Evolutionary conservation across 2,113 vertebrate species (phyloP).

Genomic region (Callospermophilus lateralis): DNA sequence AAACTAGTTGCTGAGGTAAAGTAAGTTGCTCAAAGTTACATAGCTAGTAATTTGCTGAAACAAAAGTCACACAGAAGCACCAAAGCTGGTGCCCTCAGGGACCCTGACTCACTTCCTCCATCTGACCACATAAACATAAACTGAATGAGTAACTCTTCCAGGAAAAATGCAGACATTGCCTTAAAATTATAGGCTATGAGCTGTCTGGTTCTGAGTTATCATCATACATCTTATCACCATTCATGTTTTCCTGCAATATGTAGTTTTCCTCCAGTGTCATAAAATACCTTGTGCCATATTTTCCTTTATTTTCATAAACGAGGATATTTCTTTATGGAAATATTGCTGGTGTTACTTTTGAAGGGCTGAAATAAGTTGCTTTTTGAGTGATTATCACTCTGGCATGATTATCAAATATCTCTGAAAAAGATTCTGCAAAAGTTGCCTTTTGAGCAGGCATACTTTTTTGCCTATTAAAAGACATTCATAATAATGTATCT

Average conservation of each 20-base stretch:
- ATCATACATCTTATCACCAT: not conserved
- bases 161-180: not conserved
- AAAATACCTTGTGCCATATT: not conserved
- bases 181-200: not conserved
- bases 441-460: not conserved
- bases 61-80: not conserved
- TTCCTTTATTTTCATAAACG: conserved; percentile 50
- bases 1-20: not conserved
- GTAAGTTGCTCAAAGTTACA: not conserved
- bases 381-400: conserved; percentile 47
- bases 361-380: conserved; percentile 13
- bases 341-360: conserved; percentile 8
- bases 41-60: not conserved
- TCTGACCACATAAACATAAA: not conserved
- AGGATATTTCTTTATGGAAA: conserved; percentile 30
- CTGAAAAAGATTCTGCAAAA: conserved; percentile 17
- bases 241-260: not conserved
- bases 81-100: not conserved
- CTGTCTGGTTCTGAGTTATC: not conserved
- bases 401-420: conserved; percentile 47
- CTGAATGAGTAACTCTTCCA: not conserved
- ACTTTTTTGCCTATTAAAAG: conserved; percentile 18
- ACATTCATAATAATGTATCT: not conserved
- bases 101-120: not conserved
- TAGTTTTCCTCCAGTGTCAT: not conserved